Evolutionary conservation across 2,113 vertebrate species (phyloP), one percentile per base, ranked within the genome.

Genomic region (Pao palembangensis): DNA sequence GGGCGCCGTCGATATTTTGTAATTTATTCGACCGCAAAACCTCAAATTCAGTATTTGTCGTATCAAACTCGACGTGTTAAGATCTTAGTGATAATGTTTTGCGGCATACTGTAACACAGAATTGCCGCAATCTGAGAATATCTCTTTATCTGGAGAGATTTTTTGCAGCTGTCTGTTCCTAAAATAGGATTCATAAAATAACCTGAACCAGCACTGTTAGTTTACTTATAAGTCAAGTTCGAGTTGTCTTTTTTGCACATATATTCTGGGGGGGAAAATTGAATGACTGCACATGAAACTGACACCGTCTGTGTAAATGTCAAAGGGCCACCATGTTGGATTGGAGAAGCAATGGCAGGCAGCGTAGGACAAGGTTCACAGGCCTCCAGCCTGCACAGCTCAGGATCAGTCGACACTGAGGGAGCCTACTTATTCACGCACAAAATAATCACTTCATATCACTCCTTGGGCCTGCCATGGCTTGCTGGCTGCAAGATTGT

Each of bases 271-370:
- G 13, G 17, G 51, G 13, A 21, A 38, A 38, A 1, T 2, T 38
- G 44, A 16, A 47, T 8, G 15, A 19, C 41, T n/a, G 51, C 10
- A 57, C 54, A 67, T 76, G 73, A 83, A 85, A 55, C 67, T 11
- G 69, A 87, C 64, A 83, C 85, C 76, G 14, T 49, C 42, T 68
- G 73, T 73, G 71, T 51, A 82, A 89, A 89, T 84, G 86, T 88
- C 86, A 89, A 50, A 79, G 64, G 67, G 61, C 57, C 78, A 56
- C 52, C 54, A 31, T 49, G 53, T 73, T 76, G 31, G 44, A 65
- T 20, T 16, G 23, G 55, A 75, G 62, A 49, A 56, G 64, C 65
- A 82, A 76, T 6, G 10, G 19, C 67, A 44, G 53, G 41, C 55
- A 2, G 43, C 68, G 61, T 50, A 71, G 80, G 73, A 63, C 75